These are phyloP conservation scores for Dendrolimus punctatus DNA, from an alignment of 1,140 invertebrate species.

Conservation along the genomic window DNA sequence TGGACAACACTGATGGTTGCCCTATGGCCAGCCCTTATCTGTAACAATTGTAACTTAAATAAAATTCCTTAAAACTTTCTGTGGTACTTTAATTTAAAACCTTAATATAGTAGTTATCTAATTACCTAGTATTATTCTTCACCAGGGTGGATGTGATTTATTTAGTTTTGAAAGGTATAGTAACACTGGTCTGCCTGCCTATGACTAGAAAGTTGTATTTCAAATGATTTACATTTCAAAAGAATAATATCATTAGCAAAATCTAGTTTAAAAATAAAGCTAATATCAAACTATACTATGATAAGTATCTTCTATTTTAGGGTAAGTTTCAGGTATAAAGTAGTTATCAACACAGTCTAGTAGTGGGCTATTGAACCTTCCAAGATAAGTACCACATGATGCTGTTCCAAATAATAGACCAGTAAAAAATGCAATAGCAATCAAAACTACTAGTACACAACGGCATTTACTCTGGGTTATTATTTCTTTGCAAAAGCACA, in stretches of 20 bases:
- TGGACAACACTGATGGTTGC: too few relatives aligned
- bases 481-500: constrained; percentile 34
- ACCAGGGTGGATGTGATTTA: too few relatives aligned
- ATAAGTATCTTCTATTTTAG: constrained; percentile 20
- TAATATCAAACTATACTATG: constrained; percentile 19
- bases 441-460: constrained; percentile 22
- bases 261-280: constrained; percentile 1
- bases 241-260: background rate
- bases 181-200: too few relatives aligned
- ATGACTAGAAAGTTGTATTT: background rate
- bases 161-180: too few relatives aligned
- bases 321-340: constrained; percentile 32
- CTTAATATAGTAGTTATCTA: too few relatives aligned
- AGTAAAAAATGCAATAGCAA: constrained; percentile 26
- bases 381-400: constrained; percentile 39
- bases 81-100: too few relatives aligned
- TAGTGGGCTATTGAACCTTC: constrained; percentile 50
- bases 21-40: too few relatives aligned
- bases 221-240: background rate
- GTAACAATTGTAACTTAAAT: too few relatives aligned
- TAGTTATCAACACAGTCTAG: constrained; percentile 48
- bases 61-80: too few relatives aligned
- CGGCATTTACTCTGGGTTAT: constrained; percentile 33
- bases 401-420: constrained; percentile 48
- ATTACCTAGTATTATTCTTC: too few relatives aligned